A percentile compares a stretch with the other conserved stretches of the same genome.
phyloP scores from a whole-genome alignment of 2,888 invertebrate genomes.

The Nudaria mundana region DNA sequence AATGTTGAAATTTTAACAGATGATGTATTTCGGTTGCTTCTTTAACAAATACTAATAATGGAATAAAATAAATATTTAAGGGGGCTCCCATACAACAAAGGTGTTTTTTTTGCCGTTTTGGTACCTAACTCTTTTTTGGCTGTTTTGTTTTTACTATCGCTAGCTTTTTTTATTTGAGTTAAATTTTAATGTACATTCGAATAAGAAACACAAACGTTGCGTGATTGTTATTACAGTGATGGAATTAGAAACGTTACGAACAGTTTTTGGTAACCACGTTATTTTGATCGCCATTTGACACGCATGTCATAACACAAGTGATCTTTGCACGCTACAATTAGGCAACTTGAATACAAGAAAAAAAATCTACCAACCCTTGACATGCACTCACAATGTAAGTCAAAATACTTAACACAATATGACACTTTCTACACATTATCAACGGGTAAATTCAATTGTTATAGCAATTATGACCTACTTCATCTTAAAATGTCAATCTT shows the following conservation, averaged over 20 bases:
- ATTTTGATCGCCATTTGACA: slow-evolving; percentile 32
- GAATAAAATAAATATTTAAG: too few species aligned
- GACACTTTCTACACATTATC: slow-evolving; percentile 45
- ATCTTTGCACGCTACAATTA: slow-evolving; percentile 28
- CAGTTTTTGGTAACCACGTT: slow-evolving; percentile 20
- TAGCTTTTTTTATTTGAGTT: neutral
- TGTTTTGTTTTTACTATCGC: neutral
- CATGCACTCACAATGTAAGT: slow-evolving; percentile 39
- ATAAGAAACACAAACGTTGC: slow-evolving; percentile 16
- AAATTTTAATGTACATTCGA: neutral
- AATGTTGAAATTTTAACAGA: too few species aligned
- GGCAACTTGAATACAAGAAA: slow-evolving; percentile 13
- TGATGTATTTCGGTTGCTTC: too few species aligned
- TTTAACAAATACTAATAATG: too few species aligned
- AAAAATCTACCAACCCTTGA: slow-evolving; percentile 30
- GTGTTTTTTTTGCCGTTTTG: too few species aligned
- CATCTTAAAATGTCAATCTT: slow-evolving; percentile 39
- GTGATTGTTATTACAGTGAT: slow-evolving; percentile 20
- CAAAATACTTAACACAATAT: slow-evolving; percentile 44
- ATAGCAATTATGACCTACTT: slow-evolving; percentile 53
- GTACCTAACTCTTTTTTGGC: too few species aligned
- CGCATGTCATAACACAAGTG: slow-evolving; percentile 36
- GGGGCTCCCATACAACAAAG: too few species aligned
- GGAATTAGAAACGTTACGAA: slow-evolving; percentile 22
- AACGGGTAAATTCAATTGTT: slow-evolving; percentile 48